A percentile compares a stretch with the other conserved stretches of the same genome.
These are phyloP conservation scores for Gavia stellata DNA, from an alignment of 2,113 vertebrate genomes.

Conservation along the genomic window DNA sequence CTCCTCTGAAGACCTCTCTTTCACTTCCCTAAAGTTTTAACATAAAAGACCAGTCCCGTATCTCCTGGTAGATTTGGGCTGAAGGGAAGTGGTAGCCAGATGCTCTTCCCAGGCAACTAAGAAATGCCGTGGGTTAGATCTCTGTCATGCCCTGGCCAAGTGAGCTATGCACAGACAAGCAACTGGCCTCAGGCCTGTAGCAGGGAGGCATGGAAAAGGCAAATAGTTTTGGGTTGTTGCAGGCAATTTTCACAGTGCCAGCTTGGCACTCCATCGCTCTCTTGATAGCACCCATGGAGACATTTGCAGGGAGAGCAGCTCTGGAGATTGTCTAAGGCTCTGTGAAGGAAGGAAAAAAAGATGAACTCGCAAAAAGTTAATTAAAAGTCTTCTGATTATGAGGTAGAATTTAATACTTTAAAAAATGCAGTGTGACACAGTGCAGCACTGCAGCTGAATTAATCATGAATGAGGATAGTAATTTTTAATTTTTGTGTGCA, in stretches of 20 bases:
- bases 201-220: background rate
- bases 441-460: constrained; percentile 70
- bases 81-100: background rate
- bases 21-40: background rate
- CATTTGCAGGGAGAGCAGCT: background rate
- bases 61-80: background rate
- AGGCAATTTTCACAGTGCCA: background rate
- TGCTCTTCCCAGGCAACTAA: background rate
- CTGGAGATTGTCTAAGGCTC: constrained; percentile 51
- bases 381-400: constrained; percentile 71
- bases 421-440: constrained; percentile 70
- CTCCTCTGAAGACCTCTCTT: background rate
- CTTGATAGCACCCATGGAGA: background rate
- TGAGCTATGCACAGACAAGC: background rate
- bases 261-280: rapidly evolving
- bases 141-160: background rate
- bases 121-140: background rate
- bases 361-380: constrained; percentile 74
- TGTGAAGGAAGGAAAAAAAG: background rate
- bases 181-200: background rate
- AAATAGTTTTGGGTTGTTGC: background rate
- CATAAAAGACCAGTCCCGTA: background rate
- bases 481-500: constrained; percentile 75
- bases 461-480: constrained; percentile 72
- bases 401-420: constrained; percentile 70